phyloP scores from a whole-genome alignment of 2,888 invertebrate genomes.

The Drosophila kambysellisi region DNA sequence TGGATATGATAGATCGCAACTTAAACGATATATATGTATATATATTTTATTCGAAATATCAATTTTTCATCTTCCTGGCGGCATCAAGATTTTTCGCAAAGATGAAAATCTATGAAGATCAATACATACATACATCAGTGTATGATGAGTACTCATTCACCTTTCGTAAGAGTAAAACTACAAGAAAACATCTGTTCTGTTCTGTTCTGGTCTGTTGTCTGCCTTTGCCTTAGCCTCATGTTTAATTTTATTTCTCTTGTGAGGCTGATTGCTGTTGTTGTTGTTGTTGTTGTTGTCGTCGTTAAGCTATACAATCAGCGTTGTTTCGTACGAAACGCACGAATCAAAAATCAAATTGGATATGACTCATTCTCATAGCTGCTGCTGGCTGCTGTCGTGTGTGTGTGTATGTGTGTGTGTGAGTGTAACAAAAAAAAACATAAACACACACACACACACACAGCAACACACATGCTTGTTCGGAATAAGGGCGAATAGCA shows the following conservation, averaged over 20 bases:
- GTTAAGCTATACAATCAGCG: slow-evolving; percentile 68
- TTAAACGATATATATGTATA: not conserved
- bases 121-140: not conserved
- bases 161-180: slow-evolving; percentile 22
- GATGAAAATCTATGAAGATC: not conserved
- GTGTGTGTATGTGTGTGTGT: slow-evolving; percentile 13
- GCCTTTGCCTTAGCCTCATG: slow-evolving; percentile 37
- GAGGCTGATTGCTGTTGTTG: slow-evolving; percentile 17
- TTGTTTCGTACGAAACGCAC: slow-evolving; percentile 74
- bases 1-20: not conserved
- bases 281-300: slow-evolving; percentile 39
- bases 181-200: slow-evolving; percentile 48
- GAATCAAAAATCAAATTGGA: slow-evolving; percentile 69
- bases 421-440: slow-evolving; percentile 49
- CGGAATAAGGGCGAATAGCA: slow-evolving; percentile 34
- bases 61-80: not conserved
- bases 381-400: slow-evolving; percentile 22
- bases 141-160: slow-evolving; percentile 11
- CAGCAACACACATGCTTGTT: slow-evolving; percentile 1
- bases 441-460: slow-evolving; percentile 26
- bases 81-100: not conserved
- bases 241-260: slow-evolving; percentile 61
- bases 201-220: slow-evolving; percentile 35
- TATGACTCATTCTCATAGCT: slow-evolving; percentile 70
- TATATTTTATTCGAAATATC: not conserved